A percentile compares a stretch with the other conserved stretches of the same genome.
Conservation (phyloP, 2,113 vertebrate genomes). For the Tychaedon coryphoeus region DNA sequence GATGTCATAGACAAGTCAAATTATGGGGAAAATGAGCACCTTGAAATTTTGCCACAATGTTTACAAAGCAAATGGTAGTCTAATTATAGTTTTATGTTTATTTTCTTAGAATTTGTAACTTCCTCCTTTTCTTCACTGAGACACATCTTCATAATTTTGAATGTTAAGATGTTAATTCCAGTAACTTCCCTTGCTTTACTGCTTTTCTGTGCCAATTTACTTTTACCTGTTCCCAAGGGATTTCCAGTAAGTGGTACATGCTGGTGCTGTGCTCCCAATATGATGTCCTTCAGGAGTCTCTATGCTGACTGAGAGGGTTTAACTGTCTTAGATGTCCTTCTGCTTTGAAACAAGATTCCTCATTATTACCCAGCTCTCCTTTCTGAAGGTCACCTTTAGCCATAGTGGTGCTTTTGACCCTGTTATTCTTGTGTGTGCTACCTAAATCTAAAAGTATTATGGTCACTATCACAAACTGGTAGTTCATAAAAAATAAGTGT, state of each 20-base stretch:
- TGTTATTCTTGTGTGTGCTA: not conserved
- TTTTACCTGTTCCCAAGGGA: not conserved
- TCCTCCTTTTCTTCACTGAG: not conserved
- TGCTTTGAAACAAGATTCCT: not conserved
- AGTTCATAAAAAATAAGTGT: not conserved
- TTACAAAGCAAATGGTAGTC: not conserved
- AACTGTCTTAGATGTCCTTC: not conserved
- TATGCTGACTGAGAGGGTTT: not conserved
- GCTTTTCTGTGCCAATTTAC: not conserved
- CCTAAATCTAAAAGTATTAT: not conserved
- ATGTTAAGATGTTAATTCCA: not conserved
- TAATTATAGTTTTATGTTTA: not conserved
- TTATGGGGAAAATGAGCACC: not conserved
- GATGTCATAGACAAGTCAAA: not conserved
- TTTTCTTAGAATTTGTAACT: not conserved
- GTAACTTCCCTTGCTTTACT: not conserved
- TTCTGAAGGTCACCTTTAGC: not conserved
- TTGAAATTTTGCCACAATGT: not conserved
- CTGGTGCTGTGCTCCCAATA: not conserved
- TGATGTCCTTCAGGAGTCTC: not conserved
- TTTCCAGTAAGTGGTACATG: not conserved
- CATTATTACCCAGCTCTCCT: not conserved
- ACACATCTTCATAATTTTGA: not conserved
- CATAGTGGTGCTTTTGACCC: not conserved
- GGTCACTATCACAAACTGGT: not conserved